Percentiles rank a stretch among this genome's conserved stretches.
Conservation (phyloP, 2,888 invertebrate species). For the Tipula vernalis region DNA sequence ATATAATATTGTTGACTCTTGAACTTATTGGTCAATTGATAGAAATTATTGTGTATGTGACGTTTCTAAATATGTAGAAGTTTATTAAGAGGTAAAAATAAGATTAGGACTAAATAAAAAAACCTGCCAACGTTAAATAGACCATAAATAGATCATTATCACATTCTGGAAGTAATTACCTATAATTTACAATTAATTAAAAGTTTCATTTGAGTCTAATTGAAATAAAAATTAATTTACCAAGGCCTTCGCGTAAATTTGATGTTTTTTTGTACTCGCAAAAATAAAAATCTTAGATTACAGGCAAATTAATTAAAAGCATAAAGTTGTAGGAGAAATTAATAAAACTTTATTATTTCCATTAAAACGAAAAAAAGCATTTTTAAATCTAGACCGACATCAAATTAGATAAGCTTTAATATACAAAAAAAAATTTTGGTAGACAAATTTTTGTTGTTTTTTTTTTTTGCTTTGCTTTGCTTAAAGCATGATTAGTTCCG, state of each 20-base stretch:
- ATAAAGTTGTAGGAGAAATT: neutral
- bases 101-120: neutral
- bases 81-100: neutral
- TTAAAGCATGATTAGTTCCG: neutral
- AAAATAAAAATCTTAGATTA: neutral
- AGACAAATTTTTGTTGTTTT: neutral
- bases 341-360: neutral
- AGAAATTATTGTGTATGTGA: neutral
- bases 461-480: neutral
- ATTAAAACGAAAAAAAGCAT: neutral
- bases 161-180: neutral
- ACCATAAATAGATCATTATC: neutral
- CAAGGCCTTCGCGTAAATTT: neutral
- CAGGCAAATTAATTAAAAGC: neutral
- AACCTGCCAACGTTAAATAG: neutral
- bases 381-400: neutral
- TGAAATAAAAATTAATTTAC: neutral
- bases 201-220: neutral
- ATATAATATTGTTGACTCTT: neutral
- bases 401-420: neutral
- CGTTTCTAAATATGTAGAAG: neutral
- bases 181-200: neutral
- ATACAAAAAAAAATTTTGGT: neutral
- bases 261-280: neutral
- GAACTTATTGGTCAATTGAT: neutral